Percentiles rank a stretch among this genome's conserved stretches.
Evolutionary conservation across 2,797 vertebrate genomes (phyloP).

Genomic region (Anomalospiza imberbis): DNA sequence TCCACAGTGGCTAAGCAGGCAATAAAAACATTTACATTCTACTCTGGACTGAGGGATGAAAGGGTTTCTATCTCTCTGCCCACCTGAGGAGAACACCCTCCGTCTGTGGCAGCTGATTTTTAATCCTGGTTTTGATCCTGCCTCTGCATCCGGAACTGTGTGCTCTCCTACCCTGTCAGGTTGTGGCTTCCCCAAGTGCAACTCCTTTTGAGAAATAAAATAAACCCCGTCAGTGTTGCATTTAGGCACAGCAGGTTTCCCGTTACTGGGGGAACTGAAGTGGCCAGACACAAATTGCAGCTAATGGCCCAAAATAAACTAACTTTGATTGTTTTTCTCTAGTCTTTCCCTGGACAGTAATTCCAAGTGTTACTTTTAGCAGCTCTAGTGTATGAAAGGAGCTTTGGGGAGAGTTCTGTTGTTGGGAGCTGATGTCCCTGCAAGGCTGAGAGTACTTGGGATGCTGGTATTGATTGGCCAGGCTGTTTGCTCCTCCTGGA

Average conservation of each 20-base stretch:
- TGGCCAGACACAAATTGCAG: not conserved
- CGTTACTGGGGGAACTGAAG: not conserved
- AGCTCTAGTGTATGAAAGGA: not conserved
- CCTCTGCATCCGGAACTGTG: not conserved
- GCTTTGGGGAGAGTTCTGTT: not conserved
- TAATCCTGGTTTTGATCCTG: not conserved
- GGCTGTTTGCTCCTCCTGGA: not conserved
- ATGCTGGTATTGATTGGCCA: not conserved
- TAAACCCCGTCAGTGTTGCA: not conserved
- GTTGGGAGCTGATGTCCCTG: not conserved
- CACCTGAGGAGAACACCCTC: not conserved
- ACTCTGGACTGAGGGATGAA: not conserved
- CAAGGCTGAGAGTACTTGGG: not conserved
- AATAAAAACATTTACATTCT: not conserved
- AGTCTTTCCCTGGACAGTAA: not conserved
- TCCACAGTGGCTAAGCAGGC: not conserved
- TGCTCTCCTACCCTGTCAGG: not conserved
- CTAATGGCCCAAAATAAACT: constrained; percentile 13
- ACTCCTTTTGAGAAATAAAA: not conserved
- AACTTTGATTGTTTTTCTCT: not conserved
- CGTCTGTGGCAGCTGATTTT: not conserved
- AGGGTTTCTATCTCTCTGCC: not conserved
- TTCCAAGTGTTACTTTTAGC: constrained; percentile 35
- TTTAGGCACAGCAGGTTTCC: not conserved
- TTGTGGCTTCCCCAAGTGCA: not conserved